Evolutionary conservation across 1,140 invertebrate genomes (phyloP).

Genomic region (Plectus sambesii): DNA sequence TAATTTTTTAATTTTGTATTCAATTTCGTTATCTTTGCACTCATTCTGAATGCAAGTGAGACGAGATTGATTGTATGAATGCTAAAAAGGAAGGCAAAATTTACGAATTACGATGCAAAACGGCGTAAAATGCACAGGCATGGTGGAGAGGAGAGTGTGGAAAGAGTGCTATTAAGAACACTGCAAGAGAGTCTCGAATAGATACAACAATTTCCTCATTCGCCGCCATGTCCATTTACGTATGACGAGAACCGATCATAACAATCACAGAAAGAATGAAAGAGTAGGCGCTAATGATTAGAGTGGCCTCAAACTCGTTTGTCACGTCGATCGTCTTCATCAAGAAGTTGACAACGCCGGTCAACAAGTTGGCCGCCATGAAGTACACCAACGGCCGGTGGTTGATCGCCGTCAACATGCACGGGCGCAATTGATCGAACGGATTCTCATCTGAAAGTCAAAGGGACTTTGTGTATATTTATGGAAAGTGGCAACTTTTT

Average conservation of each 20-base stretch:
- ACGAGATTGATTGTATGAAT: no score
- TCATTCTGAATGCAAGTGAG: no score
- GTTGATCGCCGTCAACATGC: conserved; percentile 15
- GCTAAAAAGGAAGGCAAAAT: no score
- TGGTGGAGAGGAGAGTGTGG: no score
- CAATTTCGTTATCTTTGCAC: no score
- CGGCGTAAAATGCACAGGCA: no score
- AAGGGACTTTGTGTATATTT: not conserved
- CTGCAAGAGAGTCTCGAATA: no score
- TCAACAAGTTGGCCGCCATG: conserved; percentile 19
- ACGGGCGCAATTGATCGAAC: conserved; percentile 7
- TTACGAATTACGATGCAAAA: no score
- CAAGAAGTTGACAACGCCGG: conserved; percentile 17
- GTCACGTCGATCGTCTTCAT: conserved; percentile 4
- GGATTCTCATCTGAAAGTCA: conserved; percentile 18
- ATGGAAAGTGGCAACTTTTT: not conserved
- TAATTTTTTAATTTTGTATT: no score
- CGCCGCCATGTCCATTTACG: no score
- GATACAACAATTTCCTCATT: no score
- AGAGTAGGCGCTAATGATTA: conserved; percentile 7
- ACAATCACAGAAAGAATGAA: conserved; percentile 3
- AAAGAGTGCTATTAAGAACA: no score
- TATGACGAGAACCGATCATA: not conserved
- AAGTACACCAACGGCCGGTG: conserved; percentile 13
- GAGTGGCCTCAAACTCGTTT: not conserved